phyloP scores from a whole-genome alignment of 2,797 vertebrate species.

The Clamator glandarius region DNA sequence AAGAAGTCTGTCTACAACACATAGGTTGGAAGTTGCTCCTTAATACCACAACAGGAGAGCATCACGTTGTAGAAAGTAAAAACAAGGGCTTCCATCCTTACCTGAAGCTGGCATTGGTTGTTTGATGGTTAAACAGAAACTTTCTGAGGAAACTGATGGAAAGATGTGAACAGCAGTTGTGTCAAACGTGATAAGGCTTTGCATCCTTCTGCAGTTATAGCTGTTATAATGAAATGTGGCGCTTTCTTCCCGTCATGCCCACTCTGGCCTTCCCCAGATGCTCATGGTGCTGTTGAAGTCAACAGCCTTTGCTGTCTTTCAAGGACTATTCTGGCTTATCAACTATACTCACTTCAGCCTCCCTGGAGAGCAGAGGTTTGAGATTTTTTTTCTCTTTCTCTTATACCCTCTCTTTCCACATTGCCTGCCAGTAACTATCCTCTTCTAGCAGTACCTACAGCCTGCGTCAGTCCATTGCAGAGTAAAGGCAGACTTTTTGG shows the following conservation, averaged over 20 bases:
- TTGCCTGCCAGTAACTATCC: not conserved
- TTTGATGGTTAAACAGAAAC: not conserved
- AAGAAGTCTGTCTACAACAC: not conserved
- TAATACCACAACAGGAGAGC: not conserved
- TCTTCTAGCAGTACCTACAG: not conserved
- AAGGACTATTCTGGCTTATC: not conserved
- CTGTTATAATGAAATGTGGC: not conserved
- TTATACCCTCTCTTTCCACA: not conserved
- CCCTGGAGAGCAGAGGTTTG: not conserved
- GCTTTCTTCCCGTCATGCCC: not conserved
- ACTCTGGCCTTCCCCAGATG: not conserved
- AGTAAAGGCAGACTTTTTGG: not conserved
- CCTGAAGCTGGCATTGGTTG: not conserved
- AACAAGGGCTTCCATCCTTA: not conserved
- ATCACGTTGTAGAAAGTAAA: not conserved
- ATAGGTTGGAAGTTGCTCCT: not conserved
- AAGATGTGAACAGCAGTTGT: not conserved
- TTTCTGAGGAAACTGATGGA: not conserved
- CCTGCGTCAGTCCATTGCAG: accelerated
- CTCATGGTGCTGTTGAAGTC: not conserved
- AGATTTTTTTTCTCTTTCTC: not conserved
- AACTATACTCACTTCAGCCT: not conserved
- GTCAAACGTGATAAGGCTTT: not conserved
- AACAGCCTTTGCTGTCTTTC: not conserved
- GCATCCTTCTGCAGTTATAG: not conserved